Evolutionary conservation across 2,888 invertebrate genomes (phyloP), one percentile per base, ranked within the genome.

Genomic region (Torymus tubicola): DNA sequence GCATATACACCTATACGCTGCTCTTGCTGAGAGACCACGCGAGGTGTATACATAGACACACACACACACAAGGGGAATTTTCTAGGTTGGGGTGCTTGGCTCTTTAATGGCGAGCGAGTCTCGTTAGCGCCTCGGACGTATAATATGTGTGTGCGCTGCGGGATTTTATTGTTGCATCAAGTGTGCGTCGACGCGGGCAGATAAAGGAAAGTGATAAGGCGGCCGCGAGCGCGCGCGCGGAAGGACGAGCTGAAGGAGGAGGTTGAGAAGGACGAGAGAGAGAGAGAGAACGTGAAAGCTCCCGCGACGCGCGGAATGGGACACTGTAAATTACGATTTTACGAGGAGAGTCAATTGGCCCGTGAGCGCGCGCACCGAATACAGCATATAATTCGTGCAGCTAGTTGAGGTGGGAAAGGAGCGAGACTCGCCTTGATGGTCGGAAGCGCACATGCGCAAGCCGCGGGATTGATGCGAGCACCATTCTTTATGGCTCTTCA

Each of bases 41-140:
- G 21, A 31, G 31, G 31, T 52, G 16, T 52, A 61, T 61, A n/a
- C n/a, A n/a, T n/a, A n/a, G n/a, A 71, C 71, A 42, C 16, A 18
- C 18, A 18, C 24, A 24, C 75, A 50, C 61, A 31, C 55, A 58
- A 8, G 42, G 21, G 53, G 67, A n/a, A 67, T 75, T 75, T 75
- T 75, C 75, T 75, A 75, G 75, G 75, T 58, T 65, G 71, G 72
- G 80, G 80, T 76, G 80, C 75, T 77, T 73, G 81, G 53, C 77
- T 76, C 81, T 58, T 81, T 73, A 70, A 77, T 77, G 78, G 75
- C 78, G 78, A 70, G 70, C 81, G 78, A 73, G 74, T 80, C 82
- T 83, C 82, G 83, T 82, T 82, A 84, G 83, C 81, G 83, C 78
- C 83, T 81, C 74, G 68, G 77, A 73, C 80, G 76, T 65, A 78